A percentile compares a stretch with the other conserved stretches of the same genome.
Evolutionary conservation across 1,140 invertebrate species (phyloP).

Genomic region (Mesaphorura yosii): DNA sequence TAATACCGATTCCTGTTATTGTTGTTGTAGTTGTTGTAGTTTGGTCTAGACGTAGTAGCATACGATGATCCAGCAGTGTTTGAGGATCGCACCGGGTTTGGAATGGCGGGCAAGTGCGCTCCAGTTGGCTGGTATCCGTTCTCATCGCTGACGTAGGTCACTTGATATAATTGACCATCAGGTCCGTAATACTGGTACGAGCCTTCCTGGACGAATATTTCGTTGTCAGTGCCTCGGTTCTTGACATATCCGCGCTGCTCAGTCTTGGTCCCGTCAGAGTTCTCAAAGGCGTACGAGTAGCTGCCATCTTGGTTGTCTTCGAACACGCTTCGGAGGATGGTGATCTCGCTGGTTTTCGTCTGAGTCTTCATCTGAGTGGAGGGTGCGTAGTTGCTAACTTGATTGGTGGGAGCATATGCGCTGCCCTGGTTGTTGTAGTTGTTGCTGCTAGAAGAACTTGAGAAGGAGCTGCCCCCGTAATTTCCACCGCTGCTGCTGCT

Average conservation of each 20-base stretch:
- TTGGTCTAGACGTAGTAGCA: no score
- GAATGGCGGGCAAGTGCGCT: not conserved
- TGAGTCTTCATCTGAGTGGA: no score
- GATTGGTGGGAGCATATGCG: no score
- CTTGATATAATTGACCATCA: conserved; percentile 33
- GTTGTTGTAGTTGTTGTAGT: no score
- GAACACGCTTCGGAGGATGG: conserved; percentile 27
- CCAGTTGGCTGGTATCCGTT: conserved; percentile 26
- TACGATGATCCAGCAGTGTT: no score
- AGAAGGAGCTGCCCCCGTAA: no score
- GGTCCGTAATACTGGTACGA: conserved; percentile 52
- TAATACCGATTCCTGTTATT: no score
- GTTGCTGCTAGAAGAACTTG: no score
- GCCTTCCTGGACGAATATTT: conserved; percentile 64
- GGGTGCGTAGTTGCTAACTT: no score
- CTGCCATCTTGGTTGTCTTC: conserved; percentile 36
- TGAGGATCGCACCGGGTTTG: no score
- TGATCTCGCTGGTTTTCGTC: conserved; percentile 3
- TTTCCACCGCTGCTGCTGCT: no score
- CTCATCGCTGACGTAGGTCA: conserved; percentile 37
- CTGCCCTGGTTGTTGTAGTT: no score
- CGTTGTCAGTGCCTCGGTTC: conserved; percentile 44
- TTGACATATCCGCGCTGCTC: conserved; percentile 25
- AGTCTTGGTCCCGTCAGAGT: conserved; percentile 19
- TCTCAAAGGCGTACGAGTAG: conserved; percentile 24